Percentiles rank a stretch among this genome's conserved stretches.
phyloP scores from a whole-genome alignment of 2,797 vertebrate species.

The Epinephelus awoara region DNA sequence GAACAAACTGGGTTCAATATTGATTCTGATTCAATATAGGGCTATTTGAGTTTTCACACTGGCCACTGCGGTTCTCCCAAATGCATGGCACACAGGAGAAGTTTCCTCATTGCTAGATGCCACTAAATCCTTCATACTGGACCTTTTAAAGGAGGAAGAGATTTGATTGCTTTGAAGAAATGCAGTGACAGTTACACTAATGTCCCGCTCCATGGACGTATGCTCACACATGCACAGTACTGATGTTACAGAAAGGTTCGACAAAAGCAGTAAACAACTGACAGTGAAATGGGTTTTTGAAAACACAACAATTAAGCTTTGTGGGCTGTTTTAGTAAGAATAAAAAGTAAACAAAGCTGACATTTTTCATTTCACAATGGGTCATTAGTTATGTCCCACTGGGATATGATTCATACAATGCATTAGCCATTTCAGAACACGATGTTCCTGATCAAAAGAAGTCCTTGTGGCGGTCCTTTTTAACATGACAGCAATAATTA shows the following conservation, averaged over 20 bases:
- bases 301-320: constrained; percentile 6
- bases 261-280: not conserved
- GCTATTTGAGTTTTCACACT: too few relatives aligned
- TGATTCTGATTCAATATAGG: too few relatives aligned
- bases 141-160: not conserved
- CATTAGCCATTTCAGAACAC: constrained; percentile 25
- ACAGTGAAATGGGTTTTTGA: not conserved
- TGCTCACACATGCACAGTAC: not conserved
- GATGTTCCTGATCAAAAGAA: constrained; percentile 3
- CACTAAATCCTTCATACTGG: too few relatives aligned
- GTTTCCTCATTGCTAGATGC: too few relatives aligned
- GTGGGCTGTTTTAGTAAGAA: constrained; percentile 5
- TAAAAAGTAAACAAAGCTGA: constrained; percentile 6
- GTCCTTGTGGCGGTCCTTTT: not conserved
- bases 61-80: too few relatives aligned
- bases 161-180: not conserved
- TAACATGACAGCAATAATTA: constrained; percentile 9
- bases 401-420: constrained; percentile 33
- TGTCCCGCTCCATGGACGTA: not conserved
- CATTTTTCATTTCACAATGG: constrained; percentile 36
- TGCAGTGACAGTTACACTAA: too few relatives aligned
- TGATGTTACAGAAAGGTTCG: not conserved
- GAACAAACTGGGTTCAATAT: too few relatives aligned
- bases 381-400: constrained; percentile 24
- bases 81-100: too few relatives aligned